Evolutionary conservation across 2,113 vertebrate genomes (phyloP).

Genomic region (Brachypteracias leptosomus): DNA sequence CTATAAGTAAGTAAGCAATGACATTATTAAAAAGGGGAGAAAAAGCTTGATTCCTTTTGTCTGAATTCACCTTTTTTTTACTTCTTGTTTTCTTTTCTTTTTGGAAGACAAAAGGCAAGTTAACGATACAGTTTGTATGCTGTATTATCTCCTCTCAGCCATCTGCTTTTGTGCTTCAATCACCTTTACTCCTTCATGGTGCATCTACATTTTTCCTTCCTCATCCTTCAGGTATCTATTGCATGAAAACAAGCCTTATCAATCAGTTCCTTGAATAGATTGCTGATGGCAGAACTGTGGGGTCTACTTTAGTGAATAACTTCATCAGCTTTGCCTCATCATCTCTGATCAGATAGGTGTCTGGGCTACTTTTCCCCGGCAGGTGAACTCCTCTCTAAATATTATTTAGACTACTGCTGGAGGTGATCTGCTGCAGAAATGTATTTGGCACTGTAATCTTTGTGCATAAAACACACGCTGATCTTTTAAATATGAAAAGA

Average conservation of each 20-base stretch:
- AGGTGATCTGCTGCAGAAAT: conserved; percentile 29
- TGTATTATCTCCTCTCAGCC: not conserved
- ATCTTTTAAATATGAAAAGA: conserved; percentile 32
- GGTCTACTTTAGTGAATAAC: not conserved
- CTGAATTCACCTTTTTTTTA: not conserved
- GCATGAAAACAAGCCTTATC: conserved; percentile 40
- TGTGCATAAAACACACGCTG: conserved; percentile 30
- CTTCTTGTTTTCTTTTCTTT: not conserved
- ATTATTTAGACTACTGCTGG: not conserved
- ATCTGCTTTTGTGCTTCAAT: not conserved
- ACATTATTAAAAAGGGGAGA: not conserved
- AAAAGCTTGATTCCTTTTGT: not conserved
- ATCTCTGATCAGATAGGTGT: conserved; percentile 7
- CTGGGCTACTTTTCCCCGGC: not conserved
- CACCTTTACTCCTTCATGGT: not conserved
- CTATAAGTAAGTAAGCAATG: not conserved
- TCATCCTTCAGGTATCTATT: not conserved
- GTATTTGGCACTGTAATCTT: not conserved
- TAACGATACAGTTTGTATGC: not conserved
- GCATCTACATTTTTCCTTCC: not conserved
- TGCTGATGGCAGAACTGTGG: conserved; percentile 19
- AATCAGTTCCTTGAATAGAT: conserved; percentile 29
- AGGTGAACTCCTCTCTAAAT: conserved; percentile 32
- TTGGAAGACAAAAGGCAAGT: not conserved
- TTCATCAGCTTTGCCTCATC: conserved; percentile 9